Evolutionary conservation across 2,888 invertebrate species (phyloP).

Genomic region (Atethmia centrago): DNA sequence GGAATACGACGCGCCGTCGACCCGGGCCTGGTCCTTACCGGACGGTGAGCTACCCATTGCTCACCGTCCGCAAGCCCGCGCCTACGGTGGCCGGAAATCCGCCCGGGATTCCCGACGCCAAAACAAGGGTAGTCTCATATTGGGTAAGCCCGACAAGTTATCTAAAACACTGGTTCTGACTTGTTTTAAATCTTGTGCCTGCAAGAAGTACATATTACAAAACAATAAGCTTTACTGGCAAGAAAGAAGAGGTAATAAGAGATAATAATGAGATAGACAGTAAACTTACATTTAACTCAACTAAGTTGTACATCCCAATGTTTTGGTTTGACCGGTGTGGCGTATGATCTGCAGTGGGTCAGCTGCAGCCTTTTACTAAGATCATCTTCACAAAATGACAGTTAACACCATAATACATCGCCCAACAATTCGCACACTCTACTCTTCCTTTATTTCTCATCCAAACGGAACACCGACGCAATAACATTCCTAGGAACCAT

Average conservation of each 20-base stretch:
- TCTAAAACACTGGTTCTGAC: background rate
- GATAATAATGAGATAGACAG: too few relatives aligned
- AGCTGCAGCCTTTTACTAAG: background rate
- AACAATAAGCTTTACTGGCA: background rate
- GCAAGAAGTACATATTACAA: background rate
- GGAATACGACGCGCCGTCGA: too few relatives aligned
- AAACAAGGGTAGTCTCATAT: background rate
- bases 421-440: background rate
- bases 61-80: too few relatives aligned
- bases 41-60: too few relatives aligned
- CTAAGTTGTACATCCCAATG: background rate
- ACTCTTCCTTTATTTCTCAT: conserved; percentile 10
- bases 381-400: background rate
- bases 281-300: background rate
- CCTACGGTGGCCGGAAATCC: too few relatives aligned
- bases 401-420: background rate
- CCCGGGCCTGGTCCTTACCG: too few relatives aligned
- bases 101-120: too few relatives aligned
- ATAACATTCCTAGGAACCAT: conserved; percentile 52
- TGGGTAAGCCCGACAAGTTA: too few relatives aligned
- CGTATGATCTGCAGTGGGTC: background rate
- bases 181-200: background rate
- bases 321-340: background rate
- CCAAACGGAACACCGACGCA: conserved; percentile 39
- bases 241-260: background rate